Evolutionary conservation across 2,113 vertebrate species (phyloP).

Genomic region (Baryphthengus martii): DNA sequence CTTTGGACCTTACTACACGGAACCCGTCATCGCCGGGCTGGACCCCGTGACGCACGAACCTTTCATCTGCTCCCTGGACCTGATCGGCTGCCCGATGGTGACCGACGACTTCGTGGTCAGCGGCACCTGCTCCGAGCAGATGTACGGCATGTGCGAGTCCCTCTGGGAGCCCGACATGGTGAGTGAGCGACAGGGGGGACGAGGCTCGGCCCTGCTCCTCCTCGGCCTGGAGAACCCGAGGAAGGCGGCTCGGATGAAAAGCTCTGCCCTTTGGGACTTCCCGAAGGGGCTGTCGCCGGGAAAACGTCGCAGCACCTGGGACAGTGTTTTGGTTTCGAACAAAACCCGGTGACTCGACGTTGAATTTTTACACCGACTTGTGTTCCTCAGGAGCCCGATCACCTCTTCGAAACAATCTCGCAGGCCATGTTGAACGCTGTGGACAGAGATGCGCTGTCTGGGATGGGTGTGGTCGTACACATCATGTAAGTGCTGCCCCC

Average conservation of each 20-base stretch:
- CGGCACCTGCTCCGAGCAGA: slow-evolving; percentile 94
- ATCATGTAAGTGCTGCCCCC: slow-evolving; percentile 84
- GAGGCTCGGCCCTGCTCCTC: too few species aligned
- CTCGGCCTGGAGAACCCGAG: background rate
- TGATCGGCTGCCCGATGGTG: slow-evolving; percentile 96
- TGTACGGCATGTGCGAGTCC: slow-evolving; percentile 98
- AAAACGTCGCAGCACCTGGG: background rate
- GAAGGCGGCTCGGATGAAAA: accelerated
- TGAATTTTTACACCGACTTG: background rate
- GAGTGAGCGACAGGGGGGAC: too few species aligned
- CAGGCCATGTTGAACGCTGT: slow-evolving; percentile 97
- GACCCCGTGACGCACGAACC: slow-evolving; percentile 88
- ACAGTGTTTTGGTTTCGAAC: background rate
- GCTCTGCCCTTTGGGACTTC: background rate
- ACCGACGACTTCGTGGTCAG: slow-evolving; percentile 97
- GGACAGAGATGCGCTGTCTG: slow-evolving; percentile 92
- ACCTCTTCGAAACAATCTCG: slow-evolving; percentile 96
- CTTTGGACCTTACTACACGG: slow-evolving; percentile 95
- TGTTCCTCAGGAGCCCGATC: slow-evolving; percentile 84
- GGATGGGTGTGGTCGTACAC: slow-evolving; percentile 94
- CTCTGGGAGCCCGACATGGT: slow-evolving; percentile 96
- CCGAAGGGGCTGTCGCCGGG: background rate
- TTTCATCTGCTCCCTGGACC: slow-evolving; percentile 94
- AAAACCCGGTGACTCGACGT: accelerated
- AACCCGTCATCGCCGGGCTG: slow-evolving; percentile 93